Conservation (phyloP, 2,113 vertebrate species). For the Cyprinus carpio region DNA sequence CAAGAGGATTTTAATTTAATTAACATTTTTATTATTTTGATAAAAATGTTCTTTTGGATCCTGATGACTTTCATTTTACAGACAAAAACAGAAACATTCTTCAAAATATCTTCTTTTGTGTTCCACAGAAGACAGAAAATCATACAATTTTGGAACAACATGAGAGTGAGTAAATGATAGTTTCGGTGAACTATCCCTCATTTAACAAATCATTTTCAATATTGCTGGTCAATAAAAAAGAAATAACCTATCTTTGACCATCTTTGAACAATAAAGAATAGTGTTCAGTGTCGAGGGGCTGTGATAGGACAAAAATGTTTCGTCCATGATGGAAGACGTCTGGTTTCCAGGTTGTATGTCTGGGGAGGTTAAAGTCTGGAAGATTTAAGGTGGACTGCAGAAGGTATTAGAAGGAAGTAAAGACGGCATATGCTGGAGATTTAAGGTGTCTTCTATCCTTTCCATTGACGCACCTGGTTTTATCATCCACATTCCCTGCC, state of each 20-base stretch:
- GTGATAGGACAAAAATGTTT: background rate
- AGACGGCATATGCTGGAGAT: slow-evolving; percentile 59
- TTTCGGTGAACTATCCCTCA: background rate
- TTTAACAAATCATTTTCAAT: background rate
- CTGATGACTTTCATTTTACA: background rate
- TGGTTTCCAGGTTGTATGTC: slow-evolving; percentile 26
- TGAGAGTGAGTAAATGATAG: background rate
- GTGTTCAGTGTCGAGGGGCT: background rate
- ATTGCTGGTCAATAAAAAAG: background rate
- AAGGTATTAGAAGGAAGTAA: slow-evolving; percentile 46
- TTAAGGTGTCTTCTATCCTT: slow-evolving; percentile 62
- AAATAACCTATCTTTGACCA: background rate
- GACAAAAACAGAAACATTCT: slow-evolving; percentile 1
- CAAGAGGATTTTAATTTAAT: no score
- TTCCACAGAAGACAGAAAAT: background rate
- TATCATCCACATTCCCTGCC: slow-evolving; percentile 65
- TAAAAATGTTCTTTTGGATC: background rate
- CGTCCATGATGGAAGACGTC: slow-evolving; percentile 17
- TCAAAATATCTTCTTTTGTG: background rate
- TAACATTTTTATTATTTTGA: no score
- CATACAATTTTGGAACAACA: background rate
- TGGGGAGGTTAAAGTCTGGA: slow-evolving; percentile 40
- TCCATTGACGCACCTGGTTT: slow-evolving; percentile 75
- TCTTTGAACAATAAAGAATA: background rate
- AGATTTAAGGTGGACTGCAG: slow-evolving; percentile 51